Base-by-base conservation (phyloP, 2,888 invertebrate species). In the Gortyna flavago region DNA sequence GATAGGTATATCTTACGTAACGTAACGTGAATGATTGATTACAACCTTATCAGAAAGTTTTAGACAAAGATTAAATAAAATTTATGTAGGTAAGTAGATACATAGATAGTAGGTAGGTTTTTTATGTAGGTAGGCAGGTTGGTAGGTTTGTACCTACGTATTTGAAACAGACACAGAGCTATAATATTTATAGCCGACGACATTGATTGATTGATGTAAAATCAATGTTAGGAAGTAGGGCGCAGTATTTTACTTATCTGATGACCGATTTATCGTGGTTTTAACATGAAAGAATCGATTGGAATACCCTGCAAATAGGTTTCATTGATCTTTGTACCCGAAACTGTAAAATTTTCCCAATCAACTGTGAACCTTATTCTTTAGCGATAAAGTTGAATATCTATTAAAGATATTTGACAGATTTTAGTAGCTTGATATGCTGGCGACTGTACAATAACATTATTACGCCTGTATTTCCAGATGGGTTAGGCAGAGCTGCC, bases 11-110 rank as follows among this genome's bases (percentile, higher is more conserved):
- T 2, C 16, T n/a, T n/a, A n/a, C n/a, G n/a, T n/a, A n/a, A n/a
- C n/a, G n/a, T n/a, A n/a, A 48, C 38, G 75, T 66, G 79, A 83
- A 89, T 89, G 91, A 91, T 91, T 87, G 89, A 92, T 92, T 80
- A 78, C 79, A 72, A 72, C 29, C 71, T 88, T 88, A 92, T 88
- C 89, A 75, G 64, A 84, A 83, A 88, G 41, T 77, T 88, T 89
- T 77, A 86, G 86, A 91, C 88, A 87, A 86, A 90, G 90, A 91
- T 91, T 85, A 86, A 85, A 85, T 74, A 77, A 25, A 62, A 75
- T 77, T 18, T 77, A 61, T 35, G 25, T 66, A 59, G 32, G 21
- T 65, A 74, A 0, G 11, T 54, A 44, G 1, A 2, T n/a, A n/a
- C 5, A 16, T n/a, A 48, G n/a, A 54, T 65, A 54, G 54, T 62